These are phyloP conservation scores for Corvus cornix DNA, from an alignment of 2,113 vertebrate genomes.

Conservation along the genomic window DNA sequence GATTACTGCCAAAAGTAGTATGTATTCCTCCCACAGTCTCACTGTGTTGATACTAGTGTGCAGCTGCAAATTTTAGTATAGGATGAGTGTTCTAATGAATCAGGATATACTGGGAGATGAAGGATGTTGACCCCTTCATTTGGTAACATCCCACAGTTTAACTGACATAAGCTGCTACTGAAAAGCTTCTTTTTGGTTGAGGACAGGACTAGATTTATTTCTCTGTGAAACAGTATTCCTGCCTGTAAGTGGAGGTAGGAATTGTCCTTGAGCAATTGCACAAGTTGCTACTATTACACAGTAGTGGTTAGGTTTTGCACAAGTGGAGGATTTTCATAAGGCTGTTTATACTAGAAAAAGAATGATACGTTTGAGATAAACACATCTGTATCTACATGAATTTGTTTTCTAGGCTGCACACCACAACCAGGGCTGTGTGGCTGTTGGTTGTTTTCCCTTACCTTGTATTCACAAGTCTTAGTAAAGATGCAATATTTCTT, in stretches of 20 bases:
- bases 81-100: background rate
- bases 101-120: background rate
- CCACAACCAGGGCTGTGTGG: background rate
- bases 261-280: background rate
- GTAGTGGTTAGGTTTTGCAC: background rate
- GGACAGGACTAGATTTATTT: background rate
- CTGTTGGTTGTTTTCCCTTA: background rate
- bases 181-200: background rate
- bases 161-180: background rate
- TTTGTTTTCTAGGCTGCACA: background rate
- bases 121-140: background rate
- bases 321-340: background rate
- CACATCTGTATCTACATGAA: background rate
- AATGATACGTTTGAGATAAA: background rate
- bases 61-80: background rate
- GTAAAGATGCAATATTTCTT: background rate
- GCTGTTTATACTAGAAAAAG: background rate
- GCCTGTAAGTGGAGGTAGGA: background rate
- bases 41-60: background rate
- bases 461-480: background rate
- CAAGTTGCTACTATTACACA: accelerated
- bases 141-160: background rate
- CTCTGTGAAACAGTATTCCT: background rate
- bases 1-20: background rate
- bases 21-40: background rate